Base-by-base conservation (phyloP, 2,797 vertebrate genomes). In the Dendrocincla tyrannina region DNA sequence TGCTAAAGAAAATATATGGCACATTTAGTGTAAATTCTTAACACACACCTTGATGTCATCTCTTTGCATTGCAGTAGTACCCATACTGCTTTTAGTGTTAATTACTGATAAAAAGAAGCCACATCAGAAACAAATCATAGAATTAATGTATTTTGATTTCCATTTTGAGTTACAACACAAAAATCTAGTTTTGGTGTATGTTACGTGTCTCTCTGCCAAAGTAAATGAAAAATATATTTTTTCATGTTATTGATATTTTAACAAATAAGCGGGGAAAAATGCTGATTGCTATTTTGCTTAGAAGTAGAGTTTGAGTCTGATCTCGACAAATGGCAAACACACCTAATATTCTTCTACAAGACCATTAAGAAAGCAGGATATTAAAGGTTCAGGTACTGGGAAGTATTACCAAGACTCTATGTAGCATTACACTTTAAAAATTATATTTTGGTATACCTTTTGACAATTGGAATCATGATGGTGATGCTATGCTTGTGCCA, bases 1-100 rank as follows among this genome's bases (percentile, higher is more conserved):
- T 50, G 91, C 59, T 96, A 93, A 85, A 85, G 89, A 89, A 94
- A 96, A 94, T 91, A 96, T 82, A 97, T 49, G 76, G 88, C 91
- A 46, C 66, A 97, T 95, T 96, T 89, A 84, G 52, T 50, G 85
- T 87, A 44, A 81, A 85, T 89, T 95, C 88, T 95, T 53, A 90
- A 94, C 33, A 95, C 67, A 90, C 63, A 87, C 39, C 85, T 70
- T 50, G 44, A 96, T 82, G 67, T 70, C 80, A 85, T 74, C 42
- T 84, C 69, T 73, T 66, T 78, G 78, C 69, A 88, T 23, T 60
- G 56, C 67, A 96, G 90, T 80, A 96, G 76, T 58, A 93, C 17
- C 37, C 74, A 7, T 28, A 68, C 62, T 78, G 88, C 93, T 63
- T 72, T 69, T 58, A 81, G 52, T 55, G 49, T 49, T 93, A 88